Conservation (phyloP, 1,140 invertebrate species). For the Macrocentrus cingulum region DNA sequence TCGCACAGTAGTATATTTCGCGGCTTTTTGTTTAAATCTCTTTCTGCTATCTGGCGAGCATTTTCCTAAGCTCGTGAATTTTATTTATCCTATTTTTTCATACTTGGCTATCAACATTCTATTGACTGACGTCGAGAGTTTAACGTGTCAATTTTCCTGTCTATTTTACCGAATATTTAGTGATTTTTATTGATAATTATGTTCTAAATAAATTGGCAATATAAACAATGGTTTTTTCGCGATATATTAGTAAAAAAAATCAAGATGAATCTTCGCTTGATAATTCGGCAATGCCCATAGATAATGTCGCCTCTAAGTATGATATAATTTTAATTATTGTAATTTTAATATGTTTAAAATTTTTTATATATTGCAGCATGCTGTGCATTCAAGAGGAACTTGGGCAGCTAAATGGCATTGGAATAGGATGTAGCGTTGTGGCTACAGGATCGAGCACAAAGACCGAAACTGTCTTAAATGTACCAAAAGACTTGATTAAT, state of each 20-base stretch:
- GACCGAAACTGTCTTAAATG: slow-evolving; percentile 25
- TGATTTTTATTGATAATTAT: neutral
- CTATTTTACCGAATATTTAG: no score
- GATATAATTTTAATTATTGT: slow-evolving; percentile 11
- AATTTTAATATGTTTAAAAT: slow-evolving; percentile 10
- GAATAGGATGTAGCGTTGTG: slow-evolving; percentile 46
- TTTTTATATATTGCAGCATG: slow-evolving; percentile 59
- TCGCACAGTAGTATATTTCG: neutral
- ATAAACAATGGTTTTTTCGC: slow-evolving; percentile 23
- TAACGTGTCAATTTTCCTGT: neutral
- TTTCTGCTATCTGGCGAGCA: no score
- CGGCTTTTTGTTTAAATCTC: neutral
- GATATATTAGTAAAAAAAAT: slow-evolving; percentile 28
- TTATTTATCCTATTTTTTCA: no score
- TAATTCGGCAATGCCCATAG: slow-evolving; percentile 1
- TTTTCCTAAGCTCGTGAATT: no score
- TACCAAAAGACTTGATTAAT: slow-evolving; percentile 39
- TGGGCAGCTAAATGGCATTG: slow-evolving; percentile 59
- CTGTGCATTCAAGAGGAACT: slow-evolving; percentile 69
- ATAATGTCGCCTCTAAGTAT: slow-evolving; percentile 32
- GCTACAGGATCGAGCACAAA: slow-evolving; percentile 32
- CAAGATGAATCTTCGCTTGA: no score
- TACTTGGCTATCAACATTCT: no score
- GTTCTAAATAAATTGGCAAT: slow-evolving; percentile 9
- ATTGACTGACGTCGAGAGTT: no score